Evolutionary conservation across 2,113 vertebrate genomes (phyloP).

Genomic region (Todiramphus chloris): DNA sequence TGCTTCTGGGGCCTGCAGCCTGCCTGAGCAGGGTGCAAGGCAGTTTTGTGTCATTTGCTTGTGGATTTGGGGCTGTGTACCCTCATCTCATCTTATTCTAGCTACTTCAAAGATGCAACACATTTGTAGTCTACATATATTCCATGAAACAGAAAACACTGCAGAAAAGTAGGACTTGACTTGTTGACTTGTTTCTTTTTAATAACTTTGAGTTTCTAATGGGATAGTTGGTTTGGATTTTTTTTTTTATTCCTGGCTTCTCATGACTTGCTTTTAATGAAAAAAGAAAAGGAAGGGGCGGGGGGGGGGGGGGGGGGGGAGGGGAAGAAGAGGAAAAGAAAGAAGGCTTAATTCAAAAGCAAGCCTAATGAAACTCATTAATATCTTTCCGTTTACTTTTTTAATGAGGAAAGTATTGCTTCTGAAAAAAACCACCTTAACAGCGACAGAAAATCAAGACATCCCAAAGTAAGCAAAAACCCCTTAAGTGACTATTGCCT

Average conservation of each 20-base stretch:
- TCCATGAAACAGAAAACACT: background rate
- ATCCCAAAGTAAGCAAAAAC: background rate
- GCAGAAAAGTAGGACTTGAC: background rate
- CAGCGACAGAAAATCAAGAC: background rate
- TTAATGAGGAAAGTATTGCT: background rate
- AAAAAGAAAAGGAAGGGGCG: background rate
- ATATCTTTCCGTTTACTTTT: background rate
- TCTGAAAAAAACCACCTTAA: background rate
- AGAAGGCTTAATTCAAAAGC: background rate
- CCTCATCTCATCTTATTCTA: background rate
- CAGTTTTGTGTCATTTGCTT: fast-evolving
- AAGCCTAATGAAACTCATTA: background rate
- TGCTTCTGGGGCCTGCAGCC: background rate
- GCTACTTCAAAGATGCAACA: background rate
- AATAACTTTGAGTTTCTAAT: background rate
- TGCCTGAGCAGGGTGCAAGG: background rate
- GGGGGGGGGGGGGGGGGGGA: fast-evolving
- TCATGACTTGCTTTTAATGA: background rate
- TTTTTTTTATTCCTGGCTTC: background rate
- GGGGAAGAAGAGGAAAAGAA: background rate
- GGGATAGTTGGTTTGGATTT: background rate
- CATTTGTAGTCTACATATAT: background rate
- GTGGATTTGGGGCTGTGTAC: fast-evolving
- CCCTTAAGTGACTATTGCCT: fast-evolving
- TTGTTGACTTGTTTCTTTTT: background rate